Percentiles rank a stretch among this genome's conserved stretches.
Conservation (phyloP, 2,888 invertebrate genomes). For the Thera britannica region DNA sequence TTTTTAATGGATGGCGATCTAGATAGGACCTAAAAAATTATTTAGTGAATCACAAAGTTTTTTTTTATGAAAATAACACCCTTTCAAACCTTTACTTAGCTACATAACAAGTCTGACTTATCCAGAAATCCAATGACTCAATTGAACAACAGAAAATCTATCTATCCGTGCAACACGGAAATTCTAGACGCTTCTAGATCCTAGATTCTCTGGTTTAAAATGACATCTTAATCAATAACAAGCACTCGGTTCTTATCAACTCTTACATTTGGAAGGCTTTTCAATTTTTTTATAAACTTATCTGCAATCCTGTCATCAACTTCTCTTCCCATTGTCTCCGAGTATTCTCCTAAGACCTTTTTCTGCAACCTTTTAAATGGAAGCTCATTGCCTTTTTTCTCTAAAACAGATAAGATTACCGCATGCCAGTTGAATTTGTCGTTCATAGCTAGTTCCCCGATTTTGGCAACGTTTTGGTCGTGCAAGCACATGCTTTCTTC, state of each 20-base stretch:
- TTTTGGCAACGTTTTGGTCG: slow-evolving; percentile 78
- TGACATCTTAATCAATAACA: slow-evolving; percentile 56
- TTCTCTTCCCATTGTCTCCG: slow-evolving; percentile 77
- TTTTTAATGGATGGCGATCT: too few relatives aligned
- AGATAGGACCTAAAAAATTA: too few relatives aligned
- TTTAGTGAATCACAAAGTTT: too few relatives aligned
- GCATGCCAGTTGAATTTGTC: slow-evolving; percentile 82
- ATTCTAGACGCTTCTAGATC: too few relatives aligned
- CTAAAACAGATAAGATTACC: slow-evolving; percentile 77
- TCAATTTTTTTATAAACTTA: slow-evolving; percentile 89
- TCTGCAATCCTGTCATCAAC: slow-evolving; percentile 87
- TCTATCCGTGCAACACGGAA: too few relatives aligned
- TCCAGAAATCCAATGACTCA: too few relatives aligned
- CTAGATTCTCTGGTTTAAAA: not conserved
- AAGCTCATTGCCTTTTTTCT: slow-evolving; percentile 86
- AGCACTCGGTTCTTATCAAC: slow-evolving; percentile 86
- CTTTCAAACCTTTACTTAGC: not conserved
- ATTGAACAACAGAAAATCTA: too few relatives aligned
- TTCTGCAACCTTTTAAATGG: slow-evolving; percentile 90
- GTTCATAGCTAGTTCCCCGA: slow-evolving; percentile 59
- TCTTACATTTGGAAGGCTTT: slow-evolving; percentile 86
- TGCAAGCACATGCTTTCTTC: slow-evolving; percentile 73
- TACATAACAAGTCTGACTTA: not conserved
- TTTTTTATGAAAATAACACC: not conserved
- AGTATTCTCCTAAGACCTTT: slow-evolving; percentile 89